These are phyloP conservation scores for Loris lydekkerianus DNA, from an alignment of 2,797 vertebrate species.

Conservation along the genomic window DNA sequence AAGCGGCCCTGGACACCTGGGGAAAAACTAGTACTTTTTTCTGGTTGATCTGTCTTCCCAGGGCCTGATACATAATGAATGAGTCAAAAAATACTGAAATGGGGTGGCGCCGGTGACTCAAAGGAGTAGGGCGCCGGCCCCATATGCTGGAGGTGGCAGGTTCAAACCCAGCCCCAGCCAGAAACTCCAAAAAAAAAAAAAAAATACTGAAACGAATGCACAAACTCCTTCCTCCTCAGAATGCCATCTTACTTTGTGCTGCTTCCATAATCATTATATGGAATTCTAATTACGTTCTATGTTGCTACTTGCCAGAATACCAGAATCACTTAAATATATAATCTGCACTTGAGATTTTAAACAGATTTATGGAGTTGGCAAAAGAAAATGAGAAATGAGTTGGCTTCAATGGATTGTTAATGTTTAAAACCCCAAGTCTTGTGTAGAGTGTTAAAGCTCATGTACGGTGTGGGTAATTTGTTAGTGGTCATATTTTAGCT, in stretches of 20 bases:
- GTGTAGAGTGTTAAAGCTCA: neutral
- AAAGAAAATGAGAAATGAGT: constrained; percentile 56
- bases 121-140: no score
- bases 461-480: neutral
- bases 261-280: constrained; percentile 13
- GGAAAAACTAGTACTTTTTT: neutral
- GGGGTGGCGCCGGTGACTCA: no score
- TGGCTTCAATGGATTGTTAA: neutral
- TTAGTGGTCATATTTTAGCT: constrained; percentile 37
- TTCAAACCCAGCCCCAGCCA: no score
- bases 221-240: neutral
- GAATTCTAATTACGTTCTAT: constrained; percentile 65
- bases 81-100: neutral
- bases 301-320: constrained; percentile 65
- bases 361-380: constrained; percentile 66
- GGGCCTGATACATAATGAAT: neutral
- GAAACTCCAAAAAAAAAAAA: neutral
- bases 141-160: no score
- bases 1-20: neutral
- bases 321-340: constrained; percentile 64
- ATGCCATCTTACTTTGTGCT: constrained; percentile 1
- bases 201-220: neutral
- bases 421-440: neutral
- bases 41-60: neutral
- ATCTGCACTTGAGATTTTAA: constrained; percentile 66